These are phyloP conservation scores for Menura novaehollandiae DNA, from an alignment of 2,113 vertebrate genomes.

Conservation along the genomic window DNA sequence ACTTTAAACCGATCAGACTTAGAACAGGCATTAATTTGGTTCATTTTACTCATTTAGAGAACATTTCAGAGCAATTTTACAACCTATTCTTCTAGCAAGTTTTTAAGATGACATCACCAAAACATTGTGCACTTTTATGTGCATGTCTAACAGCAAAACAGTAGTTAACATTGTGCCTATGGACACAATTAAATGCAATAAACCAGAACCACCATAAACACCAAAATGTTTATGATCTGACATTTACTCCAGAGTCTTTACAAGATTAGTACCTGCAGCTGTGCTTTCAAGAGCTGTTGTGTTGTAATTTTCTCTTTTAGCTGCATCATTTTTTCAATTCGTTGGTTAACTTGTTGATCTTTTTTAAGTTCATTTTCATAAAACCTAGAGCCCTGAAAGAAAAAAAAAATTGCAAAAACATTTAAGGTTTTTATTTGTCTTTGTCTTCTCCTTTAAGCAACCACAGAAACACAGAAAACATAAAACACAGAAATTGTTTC, in stretches of 20 bases:
- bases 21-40: not conserved
- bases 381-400: conserved; percentile 89
- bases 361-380: conserved; percentile 94
- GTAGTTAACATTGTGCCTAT: not conserved
- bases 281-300: conserved; percentile 85
- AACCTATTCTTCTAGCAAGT: not conserved
- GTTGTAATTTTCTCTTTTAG: conserved; percentile 84
- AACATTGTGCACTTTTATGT: not conserved
- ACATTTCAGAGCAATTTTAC: not conserved
- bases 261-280: conserved; percentile 78
- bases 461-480: conserved; percentile 47
- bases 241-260: not conserved
- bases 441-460: not conserved
- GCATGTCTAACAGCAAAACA: not conserved
- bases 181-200: not conserved
- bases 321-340: conserved; percentile 91
- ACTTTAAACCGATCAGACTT: not conserved
- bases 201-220: not conserved
- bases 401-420: not conserved
- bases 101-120: not conserved
- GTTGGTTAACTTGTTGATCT: conserved; percentile 91
- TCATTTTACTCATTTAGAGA: not conserved
- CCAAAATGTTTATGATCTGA: not conserved
- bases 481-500: not conserved
- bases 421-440: not conserved